Evolutionary conservation across 2,888 invertebrate genomes (phyloP).

Genomic region (Epirrhoe tristata): DNA sequence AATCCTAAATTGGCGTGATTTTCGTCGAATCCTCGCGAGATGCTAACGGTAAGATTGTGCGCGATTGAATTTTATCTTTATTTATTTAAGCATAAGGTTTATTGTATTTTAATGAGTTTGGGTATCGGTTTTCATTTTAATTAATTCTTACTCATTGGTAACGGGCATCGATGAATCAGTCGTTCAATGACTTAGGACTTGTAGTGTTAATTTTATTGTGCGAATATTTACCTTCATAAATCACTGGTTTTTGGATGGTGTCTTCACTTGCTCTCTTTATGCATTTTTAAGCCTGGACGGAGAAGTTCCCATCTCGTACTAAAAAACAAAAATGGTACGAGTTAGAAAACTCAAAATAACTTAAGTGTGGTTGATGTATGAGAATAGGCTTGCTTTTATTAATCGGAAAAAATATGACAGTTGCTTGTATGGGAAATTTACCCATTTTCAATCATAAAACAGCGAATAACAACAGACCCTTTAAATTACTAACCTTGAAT

Average conservation of each 20-base stretch:
- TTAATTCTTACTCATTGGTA: slow-evolving; percentile 81
- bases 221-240: slow-evolving; percentile 31
- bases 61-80: slow-evolving; percentile 52
- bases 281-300: neutral
- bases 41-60: slow-evolving; percentile 64
- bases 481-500: no score
- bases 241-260: neutral
- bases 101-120: slow-evolving; percentile 48
- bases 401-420: no score
- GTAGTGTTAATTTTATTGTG: slow-evolving; percentile 23
- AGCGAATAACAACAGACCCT: no score
- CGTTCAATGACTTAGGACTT: slow-evolving; percentile 47
- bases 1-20: slow-evolving; percentile 74
- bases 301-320: neutral
- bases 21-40: slow-evolving; percentile 62
- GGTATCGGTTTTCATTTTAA: slow-evolving; percentile 72
- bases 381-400: no score
- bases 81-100: slow-evolving; percentile 49
- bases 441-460: no score
- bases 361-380: no score
- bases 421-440: no score
- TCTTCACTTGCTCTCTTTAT: neutral
- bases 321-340: no score
- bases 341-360: no score
- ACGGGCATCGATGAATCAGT: slow-evolving; percentile 74